Evolutionary conservation across 2,113 vertebrate species (phyloP), one percentile per base, ranked within the genome.

Genomic region (Psammodynastes pulverulentus): DNA sequence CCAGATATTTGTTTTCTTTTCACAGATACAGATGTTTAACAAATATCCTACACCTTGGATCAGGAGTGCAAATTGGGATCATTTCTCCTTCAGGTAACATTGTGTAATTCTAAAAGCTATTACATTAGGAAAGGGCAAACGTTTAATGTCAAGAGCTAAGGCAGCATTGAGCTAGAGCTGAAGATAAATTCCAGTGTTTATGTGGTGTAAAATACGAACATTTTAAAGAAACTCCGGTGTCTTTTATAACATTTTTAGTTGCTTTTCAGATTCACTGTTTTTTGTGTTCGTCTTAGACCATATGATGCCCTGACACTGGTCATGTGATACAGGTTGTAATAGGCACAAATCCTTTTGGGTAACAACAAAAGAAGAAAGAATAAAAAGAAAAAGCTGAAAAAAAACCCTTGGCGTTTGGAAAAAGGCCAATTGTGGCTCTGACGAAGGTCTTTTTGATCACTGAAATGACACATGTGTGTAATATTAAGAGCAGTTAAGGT

Each of bases 401-500:
- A 97, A 97, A 97, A 24, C 23, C 97, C 98, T 97, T 97, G 97
- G 97, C 96, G 96, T 97, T 98, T 98, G 97, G 97, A 97, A 96
- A 97, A 98, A 97, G 94, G 97, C 97, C 97, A 98, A 97, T 96
- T 97, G 97, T 97, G 93, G 94, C 97, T 79, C 96, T 0, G 26
- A 96, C 34, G 92, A 97, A 97, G 96, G 96, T 95, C 96, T 97
- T 97, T 98, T 97, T 97, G 97, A 98, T 98, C 97, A 97, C 94
- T 95, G 95, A 97, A 98, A 97, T 97, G 96, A 97, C 97, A 98
- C 97, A 98, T 98, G 97, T 97, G 97, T 98, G 97, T 97, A 98
- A 98, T 98, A 98, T 98, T 98, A 98, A 98, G 96, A 97, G 97
- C 96, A 95, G 95, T 95, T 51, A 46, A 94, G 98, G 97, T 96